These are phyloP conservation scores for Acridotheres tristis DNA, from an alignment of 2,797 vertebrate genomes.

Conservation along the genomic window DNA sequence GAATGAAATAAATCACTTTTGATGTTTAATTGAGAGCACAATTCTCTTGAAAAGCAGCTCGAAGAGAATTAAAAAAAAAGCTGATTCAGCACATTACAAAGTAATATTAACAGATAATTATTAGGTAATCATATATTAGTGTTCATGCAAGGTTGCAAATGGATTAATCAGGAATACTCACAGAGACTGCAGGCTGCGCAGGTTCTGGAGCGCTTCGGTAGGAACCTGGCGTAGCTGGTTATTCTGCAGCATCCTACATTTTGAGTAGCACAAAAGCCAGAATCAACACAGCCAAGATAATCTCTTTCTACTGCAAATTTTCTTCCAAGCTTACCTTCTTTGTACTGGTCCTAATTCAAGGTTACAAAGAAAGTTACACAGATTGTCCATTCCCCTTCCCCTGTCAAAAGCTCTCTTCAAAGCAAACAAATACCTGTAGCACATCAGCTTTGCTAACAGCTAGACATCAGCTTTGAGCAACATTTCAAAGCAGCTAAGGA, in stretches of 20 bases:
- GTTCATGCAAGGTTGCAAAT: background rate
- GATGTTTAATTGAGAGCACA: background rate
- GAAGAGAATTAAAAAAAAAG: background rate
- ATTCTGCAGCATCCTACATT: slow-evolving; percentile 91
- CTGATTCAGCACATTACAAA: background rate
- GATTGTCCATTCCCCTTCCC: background rate
- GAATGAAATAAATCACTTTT: background rate
- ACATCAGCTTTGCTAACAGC: background rate
- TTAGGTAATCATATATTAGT: background rate
- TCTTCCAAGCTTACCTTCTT: background rate
- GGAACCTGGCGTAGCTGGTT: slow-evolving; percentile 89
- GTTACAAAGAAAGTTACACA: background rate
- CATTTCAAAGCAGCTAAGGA: slow-evolving; percentile 20
- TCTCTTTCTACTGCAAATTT: background rate
- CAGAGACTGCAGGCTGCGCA: slow-evolving; percentile 90
- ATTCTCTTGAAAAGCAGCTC: background rate
- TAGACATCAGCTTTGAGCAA: background rate
- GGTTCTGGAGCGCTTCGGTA: slow-evolving; percentile 84
- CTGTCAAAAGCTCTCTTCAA: background rate
- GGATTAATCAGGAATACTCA: slow-evolving; percentile 74
- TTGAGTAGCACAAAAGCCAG: slow-evolving; percentile 35
- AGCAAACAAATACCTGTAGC: background rate
- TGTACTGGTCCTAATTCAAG: background rate
- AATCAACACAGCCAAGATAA: background rate
- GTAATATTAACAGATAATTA: background rate